These are phyloP conservation scores for Chaunax sp. DNA, from an alignment of 2,797 vertebrate genomes.

Conservation along the genomic window DNA sequence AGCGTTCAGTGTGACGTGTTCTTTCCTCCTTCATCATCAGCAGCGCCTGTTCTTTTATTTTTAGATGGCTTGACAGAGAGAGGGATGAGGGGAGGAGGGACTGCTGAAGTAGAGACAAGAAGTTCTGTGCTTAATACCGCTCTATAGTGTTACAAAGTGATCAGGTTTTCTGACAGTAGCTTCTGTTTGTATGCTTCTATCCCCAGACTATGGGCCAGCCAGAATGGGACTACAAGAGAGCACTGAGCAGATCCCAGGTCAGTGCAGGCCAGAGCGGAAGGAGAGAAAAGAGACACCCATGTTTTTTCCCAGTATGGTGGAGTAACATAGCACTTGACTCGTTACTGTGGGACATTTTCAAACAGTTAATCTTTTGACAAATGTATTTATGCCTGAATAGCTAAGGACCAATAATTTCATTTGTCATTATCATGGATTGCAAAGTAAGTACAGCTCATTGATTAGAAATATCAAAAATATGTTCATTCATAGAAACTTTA, in stretches of 20 bases:
- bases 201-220: constrained; percentile 87
- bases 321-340: background rate
- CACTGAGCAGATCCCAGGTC: constrained; percentile 89
- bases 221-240: constrained; percentile 91
- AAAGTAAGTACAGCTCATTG: too few species aligned
- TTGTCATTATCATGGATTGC: too few species aligned
- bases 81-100: constrained; percentile 30
- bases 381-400: too few species aligned
- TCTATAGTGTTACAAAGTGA: constrained; percentile 4
- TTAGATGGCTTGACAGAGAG: constrained; percentile 51
- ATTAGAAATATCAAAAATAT: too few species aligned
- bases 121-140: constrained; percentile 8
- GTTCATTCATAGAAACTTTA: too few species aligned
- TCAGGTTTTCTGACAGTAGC: constrained; percentile 39
- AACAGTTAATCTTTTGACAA: too few species aligned
- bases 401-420: too few species aligned
- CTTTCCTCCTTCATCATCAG: constrained; percentile 50
- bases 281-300: constrained; percentile 13
- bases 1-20: constrained; percentile 50
- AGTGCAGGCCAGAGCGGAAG: constrained; percentile 51
- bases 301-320: background rate
- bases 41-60: constrained; percentile 66
- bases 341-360: background rate
- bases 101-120: constrained; percentile 33
- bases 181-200: constrained; percentile 63